phyloP scores from a whole-genome alignment of 2,113 vertebrate species.

The Cavia porcellus region DNA sequence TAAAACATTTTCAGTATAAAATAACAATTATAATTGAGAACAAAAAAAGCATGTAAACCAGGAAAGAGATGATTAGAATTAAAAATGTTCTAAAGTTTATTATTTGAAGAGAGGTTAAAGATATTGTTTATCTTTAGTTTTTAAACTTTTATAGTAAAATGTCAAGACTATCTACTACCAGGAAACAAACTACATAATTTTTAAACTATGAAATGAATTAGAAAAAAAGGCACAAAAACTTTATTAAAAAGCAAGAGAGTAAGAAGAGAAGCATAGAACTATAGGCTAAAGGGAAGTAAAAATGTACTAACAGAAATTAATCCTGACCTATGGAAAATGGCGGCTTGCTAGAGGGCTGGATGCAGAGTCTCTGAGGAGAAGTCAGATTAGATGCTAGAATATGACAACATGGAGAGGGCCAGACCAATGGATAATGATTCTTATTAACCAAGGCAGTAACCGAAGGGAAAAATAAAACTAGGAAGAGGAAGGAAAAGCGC shows the following conservation, averaged over 20 bases:
- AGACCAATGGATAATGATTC: too few species aligned
- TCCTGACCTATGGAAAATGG: not conserved
- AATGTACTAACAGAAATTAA: not conserved
- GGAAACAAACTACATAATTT: not conserved
- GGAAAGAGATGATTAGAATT: not conserved
- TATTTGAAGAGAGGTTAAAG: not conserved
- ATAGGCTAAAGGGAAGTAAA: not conserved
- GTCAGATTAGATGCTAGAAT: too few species aligned
- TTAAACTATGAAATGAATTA: not conserved
- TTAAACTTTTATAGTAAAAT: not conserved
- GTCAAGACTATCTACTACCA: not conserved
- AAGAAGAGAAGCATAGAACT: not conserved
- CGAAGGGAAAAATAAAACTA: too few species aligned
- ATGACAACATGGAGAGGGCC: too few species aligned
- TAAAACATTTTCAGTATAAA: not conserved
- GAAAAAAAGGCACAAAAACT: not conserved
- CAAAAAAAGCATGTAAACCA: not conserved
- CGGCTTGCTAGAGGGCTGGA: too few species aligned
- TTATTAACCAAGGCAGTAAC: too few species aligned
- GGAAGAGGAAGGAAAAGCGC: too few species aligned
- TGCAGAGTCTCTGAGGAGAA: too few species aligned
- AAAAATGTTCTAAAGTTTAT: not conserved
- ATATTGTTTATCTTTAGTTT: not conserved
- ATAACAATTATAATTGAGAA: not conserved
- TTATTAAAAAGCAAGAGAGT: not conserved